These are phyloP conservation scores for Xanthostigma xanthostigma DNA, from an alignment of 2,888 invertebrate species.

Conservation along the genomic window DNA sequence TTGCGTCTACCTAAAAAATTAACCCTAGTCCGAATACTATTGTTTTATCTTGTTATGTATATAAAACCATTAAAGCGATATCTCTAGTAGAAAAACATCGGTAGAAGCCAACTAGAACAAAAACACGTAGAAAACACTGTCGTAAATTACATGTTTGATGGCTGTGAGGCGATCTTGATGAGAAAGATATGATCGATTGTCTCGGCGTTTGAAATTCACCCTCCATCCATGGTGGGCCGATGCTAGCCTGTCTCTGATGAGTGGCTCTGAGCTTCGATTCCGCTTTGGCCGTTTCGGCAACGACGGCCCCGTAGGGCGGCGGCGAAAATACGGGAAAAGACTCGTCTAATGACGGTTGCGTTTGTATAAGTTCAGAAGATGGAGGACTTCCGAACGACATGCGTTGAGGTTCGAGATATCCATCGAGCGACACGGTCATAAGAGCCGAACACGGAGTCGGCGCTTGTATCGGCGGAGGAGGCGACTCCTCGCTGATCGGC, in stretches of 20 bases:
- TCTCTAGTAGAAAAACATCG: no score
- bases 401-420: constrained; percentile 69
- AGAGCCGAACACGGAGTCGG: constrained; percentile 75
- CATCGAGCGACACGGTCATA: constrained; percentile 72
- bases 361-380: constrained; percentile 51
- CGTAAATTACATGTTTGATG: constrained; percentile 76
- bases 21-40: no score
- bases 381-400: constrained; percentile 70
- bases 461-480: constrained; percentile 34
- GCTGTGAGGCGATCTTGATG: constrained; percentile 59
- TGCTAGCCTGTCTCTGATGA: constrained; percentile 27
- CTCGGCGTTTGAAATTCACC: constrained; percentile 39
- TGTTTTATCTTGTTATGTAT: no score
- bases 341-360: constrained; percentile 59
- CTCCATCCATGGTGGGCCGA: constrained; percentile 38
- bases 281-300: constrained; percentile 22
- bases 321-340: constrained; percentile 78
- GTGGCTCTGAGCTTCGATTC: constrained; percentile 21
- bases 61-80: no score
- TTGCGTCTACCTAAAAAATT: no score
- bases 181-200: constrained; percentile 61
- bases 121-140: no score
- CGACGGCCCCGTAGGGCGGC: constrained; percentile 44
- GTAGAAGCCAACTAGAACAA: no score
- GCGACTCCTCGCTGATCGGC: constrained; percentile 45